phyloP scores from a whole-genome alignment of 2,888 invertebrate genomes.

The Eupithecia abbreviata region DNA sequence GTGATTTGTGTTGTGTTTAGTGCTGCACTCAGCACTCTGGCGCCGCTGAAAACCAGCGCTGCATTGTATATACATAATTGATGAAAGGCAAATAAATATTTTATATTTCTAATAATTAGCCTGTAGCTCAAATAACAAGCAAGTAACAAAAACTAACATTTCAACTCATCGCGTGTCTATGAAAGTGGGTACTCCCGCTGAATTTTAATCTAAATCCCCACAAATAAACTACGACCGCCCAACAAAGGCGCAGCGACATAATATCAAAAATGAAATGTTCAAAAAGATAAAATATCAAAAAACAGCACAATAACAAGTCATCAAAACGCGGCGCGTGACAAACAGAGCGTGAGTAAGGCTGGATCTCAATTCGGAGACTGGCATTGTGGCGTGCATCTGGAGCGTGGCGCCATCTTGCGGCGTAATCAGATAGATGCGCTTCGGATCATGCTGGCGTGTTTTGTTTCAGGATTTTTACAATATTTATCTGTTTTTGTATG shows the following conservation, averaged over 20 bases:
- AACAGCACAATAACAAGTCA: conserved; percentile 40
- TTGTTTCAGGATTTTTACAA: neutral
- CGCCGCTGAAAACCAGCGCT: no score
- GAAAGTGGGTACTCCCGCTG: neutral
- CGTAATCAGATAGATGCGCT: conserved; percentile 32
- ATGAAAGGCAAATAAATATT: no score
- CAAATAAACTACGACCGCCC: conserved; percentile 25
- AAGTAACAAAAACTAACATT: neutral
- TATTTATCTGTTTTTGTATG: no score
- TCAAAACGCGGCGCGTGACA: conserved; percentile 39
- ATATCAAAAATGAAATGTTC: conserved; percentile 35
- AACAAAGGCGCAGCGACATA: conserved; percentile 30
- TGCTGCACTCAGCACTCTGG: no score
- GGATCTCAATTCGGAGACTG: conserved; percentile 30
- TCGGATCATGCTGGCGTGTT: neutral
- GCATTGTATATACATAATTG: no score
- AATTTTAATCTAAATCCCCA: conserved; percentile 23
- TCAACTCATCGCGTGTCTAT: neutral
- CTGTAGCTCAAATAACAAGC: neutral
- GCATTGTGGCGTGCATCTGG: conserved; percentile 33
- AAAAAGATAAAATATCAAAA: conserved; percentile 38
- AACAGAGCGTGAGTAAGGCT: conserved; percentile 44
- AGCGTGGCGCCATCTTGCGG: conserved; percentile 31
- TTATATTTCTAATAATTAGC: no score
- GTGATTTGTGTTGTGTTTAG: no score